These are phyloP conservation scores for Zingel zingel DNA, from an alignment of 2,113 vertebrate genomes.

Conservation along the genomic window DNA sequence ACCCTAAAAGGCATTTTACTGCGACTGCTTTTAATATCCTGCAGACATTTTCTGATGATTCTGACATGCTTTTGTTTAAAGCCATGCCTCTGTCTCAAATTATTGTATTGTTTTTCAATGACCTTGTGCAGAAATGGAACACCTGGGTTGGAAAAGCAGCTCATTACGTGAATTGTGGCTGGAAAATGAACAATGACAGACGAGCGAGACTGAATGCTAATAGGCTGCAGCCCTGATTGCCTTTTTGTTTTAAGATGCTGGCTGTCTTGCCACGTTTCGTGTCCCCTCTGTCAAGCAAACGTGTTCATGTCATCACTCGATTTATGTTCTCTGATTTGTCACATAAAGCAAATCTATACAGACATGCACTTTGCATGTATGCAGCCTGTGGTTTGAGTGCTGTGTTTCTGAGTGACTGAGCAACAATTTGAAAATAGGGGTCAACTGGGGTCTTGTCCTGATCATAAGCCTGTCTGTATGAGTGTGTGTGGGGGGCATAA, in stretches of 20 bases:
- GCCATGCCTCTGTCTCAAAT: slow-evolving; percentile 58
- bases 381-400: slow-evolving; percentile 25
- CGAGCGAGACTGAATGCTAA: slow-evolving; percentile 72
- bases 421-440: slow-evolving; percentile 64
- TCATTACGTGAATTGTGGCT: slow-evolving; percentile 74
- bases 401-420: slow-evolving; percentile 62
- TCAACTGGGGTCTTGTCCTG: slow-evolving; percentile 71
- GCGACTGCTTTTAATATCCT: slow-evolving; percentile 59
- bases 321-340: slow-evolving; percentile 34
- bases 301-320: slow-evolving; percentile 24
- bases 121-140: slow-evolving; percentile 76
- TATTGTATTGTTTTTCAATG: slow-evolving; percentile 71
- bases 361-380: slow-evolving; percentile 14
- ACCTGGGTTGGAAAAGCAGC: slow-evolving; percentile 75
- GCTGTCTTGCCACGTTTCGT: slow-evolving; percentile 51
- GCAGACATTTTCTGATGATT: slow-evolving; percentile 57
- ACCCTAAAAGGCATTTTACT: slow-evolving; percentile 51
- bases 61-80: slow-evolving; percentile 71
- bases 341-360: slow-evolving; percentile 20
- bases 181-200: slow-evolving; percentile 79
- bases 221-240: slow-evolving; percentile 62
- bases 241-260: slow-evolving; percentile 70
- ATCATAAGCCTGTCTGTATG: slow-evolving; percentile 61
- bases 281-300: slow-evolving; percentile 44
- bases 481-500: slow-evolving; percentile 61